Percentiles rank a stretch among this genome's conserved stretches.
Conservation (phyloP, 2,888 invertebrate genomes). For the Bimastos eiseni region DNA sequence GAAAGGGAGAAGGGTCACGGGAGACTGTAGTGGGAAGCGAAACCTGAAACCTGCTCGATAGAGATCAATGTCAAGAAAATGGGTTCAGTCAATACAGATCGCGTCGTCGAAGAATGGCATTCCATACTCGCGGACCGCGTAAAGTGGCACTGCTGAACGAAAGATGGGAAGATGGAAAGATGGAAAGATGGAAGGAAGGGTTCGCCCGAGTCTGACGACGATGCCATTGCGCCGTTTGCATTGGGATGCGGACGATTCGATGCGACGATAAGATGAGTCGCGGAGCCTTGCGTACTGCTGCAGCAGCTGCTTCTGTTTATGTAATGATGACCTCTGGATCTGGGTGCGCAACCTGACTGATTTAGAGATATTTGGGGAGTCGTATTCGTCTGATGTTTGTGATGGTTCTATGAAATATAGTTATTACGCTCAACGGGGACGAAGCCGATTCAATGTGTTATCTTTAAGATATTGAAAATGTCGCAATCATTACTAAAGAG, state of each 20-base stretch:
- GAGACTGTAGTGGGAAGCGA: not conserved
- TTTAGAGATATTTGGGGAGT: not conserved
- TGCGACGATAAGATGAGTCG: not conserved
- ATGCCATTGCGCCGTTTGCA: not conserved
- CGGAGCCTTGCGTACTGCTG: not conserved
- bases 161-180: not conserved
- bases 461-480: too few species aligned
- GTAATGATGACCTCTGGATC: not conserved
- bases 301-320: not conserved
- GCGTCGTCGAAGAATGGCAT: slow-evolving; percentile 1
- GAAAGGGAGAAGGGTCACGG: not conserved
- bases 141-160: not conserved
- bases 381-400: too few species aligned
- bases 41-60: not conserved
- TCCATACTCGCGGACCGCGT: not conserved
- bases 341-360: not conserved
- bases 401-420: too few species aligned
- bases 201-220: not conserved
- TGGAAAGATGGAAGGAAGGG: not conserved
- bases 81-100: not conserved
- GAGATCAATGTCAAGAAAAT: not conserved
- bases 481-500: too few species aligned
- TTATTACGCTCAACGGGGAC: too few species aligned
- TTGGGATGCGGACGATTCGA: not conserved
- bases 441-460: too few species aligned